Conservation (phyloP, 92 coral and sea anemone genomes). For the Actinostola sp. region DNA sequence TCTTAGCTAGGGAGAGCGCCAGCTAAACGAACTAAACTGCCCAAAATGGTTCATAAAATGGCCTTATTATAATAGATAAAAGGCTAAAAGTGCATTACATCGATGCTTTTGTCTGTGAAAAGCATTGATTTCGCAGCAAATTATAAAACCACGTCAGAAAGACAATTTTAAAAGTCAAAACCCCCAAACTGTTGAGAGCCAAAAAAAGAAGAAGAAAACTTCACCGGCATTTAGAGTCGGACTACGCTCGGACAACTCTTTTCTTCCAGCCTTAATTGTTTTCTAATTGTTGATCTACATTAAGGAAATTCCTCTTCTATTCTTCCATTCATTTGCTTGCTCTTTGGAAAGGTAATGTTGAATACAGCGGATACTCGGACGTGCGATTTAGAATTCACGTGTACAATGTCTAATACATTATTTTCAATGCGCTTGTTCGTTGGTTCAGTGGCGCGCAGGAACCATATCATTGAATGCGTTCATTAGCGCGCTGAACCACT, state of each 20-base stretch:
- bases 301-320: conserved; percentile 12
- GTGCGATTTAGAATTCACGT: background rate
- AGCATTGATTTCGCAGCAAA: conserved; percentile 29
- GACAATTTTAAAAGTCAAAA: conserved; percentile 35
- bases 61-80: conserved; percentile 24
- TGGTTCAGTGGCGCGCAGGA: background rate
- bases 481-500: background rate
- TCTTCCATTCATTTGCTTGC: background rate
- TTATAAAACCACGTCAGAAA: conserved; percentile 12
- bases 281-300: background rate
- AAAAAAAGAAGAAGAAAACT: background rate
- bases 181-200: conserved; percentile 1
- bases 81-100: conserved; percentile 18
- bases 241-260: background rate
- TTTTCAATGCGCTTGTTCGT: background rate
- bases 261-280: background rate
- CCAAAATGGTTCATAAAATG: conserved; percentile 38
- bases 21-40: conserved; percentile 17
- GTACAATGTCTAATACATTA: background rate
- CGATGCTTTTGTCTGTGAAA: conserved; percentile 13
- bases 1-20: conserved; percentile 8
- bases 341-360: background rate
- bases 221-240: too few relatives aligned
- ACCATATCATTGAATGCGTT: background rate
- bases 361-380: conserved; percentile 5